phyloP scores from a whole-genome alignment of 1,140 invertebrate genomes.

The Telenomus remus region DNA sequence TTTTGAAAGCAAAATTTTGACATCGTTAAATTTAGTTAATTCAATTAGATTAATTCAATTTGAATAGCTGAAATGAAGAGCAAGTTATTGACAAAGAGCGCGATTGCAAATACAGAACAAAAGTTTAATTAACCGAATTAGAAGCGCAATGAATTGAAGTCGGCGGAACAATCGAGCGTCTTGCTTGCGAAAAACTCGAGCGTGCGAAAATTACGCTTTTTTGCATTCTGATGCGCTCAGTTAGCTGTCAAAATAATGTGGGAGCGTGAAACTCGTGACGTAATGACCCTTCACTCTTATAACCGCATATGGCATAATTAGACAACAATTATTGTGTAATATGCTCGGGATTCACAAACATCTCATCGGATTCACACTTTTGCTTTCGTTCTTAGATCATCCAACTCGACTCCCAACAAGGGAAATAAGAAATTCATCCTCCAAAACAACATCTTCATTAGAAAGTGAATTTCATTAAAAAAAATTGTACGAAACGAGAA shows the following conservation, averaged over 20 bases:
- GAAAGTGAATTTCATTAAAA: no score
- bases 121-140: conserved; percentile 32
- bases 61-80: no score
- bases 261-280: conserved; percentile 61
- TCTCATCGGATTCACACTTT: conserved; percentile 20
- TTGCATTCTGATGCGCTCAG: conserved; percentile 26
- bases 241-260: conserved; percentile 45
- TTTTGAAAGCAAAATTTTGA: no score
- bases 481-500: no score
- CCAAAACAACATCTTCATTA: no score
- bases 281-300: conserved; percentile 39
- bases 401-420: no score
- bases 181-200: conserved; percentile 40
- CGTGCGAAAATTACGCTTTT: conserved; percentile 43
- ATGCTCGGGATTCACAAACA: conserved; percentile 22
- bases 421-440: no score
- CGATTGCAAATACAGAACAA: conserved; percentile 22
- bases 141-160: conserved; percentile 7
- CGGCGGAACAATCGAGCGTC: conserved; percentile 28
- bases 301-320: conserved; percentile 56
- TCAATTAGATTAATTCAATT: no score
- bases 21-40: no score
- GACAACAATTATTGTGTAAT: conserved; percentile 60
- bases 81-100: conserved; percentile 15
- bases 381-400: conserved; percentile 1